Evolutionary conservation across 2,797 vertebrate species (phyloP).

Genomic region (Centroberyx gerrardi): DNA sequence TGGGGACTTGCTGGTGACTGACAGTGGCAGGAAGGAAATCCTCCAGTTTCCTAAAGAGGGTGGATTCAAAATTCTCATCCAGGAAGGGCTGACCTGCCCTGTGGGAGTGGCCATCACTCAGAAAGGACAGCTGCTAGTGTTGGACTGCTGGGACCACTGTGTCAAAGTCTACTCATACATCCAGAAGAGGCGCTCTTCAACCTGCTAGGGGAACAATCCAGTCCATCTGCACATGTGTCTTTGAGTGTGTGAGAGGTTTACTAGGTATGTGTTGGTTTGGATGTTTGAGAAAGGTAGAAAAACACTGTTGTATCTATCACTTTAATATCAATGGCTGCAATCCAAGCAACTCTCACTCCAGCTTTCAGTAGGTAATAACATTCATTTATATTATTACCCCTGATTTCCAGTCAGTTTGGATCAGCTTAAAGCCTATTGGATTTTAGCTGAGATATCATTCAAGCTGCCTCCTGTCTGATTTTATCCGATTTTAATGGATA

Average conservation of each 20-base stretch:
- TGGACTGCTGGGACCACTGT: constrained; percentile 99
- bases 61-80: constrained; percentile 93
- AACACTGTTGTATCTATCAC: constrained; percentile 51
- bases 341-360: constrained; percentile 47
- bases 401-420: constrained; percentile 30
- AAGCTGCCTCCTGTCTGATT: constrained; percentile 26
- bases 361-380: constrained; percentile 47
- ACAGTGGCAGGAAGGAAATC: constrained; percentile 96
- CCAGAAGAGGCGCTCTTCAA: constrained; percentile 89
- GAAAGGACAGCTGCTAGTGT: constrained; percentile 95
- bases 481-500: constrained; percentile 30
- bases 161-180: constrained; percentile 98
- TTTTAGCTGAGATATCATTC: constrained; percentile 43
- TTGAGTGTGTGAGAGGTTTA: constrained; percentile 12
- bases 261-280: constrained; percentile 19
- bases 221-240: constrained; percentile 14
- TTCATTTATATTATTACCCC: background rate
- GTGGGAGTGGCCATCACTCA: constrained; percentile 95
- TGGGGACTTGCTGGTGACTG: constrained; percentile 95
- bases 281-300: constrained; percentile 29
- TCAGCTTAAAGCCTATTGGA: constrained; percentile 28
- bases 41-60: constrained; percentile 97
- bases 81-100: constrained; percentile 94
- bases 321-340: constrained; percentile 61
- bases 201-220: constrained; percentile 71